Base-by-base conservation (phyloP, 2,888 invertebrate species). In the Isotomurus palustris region DNA sequence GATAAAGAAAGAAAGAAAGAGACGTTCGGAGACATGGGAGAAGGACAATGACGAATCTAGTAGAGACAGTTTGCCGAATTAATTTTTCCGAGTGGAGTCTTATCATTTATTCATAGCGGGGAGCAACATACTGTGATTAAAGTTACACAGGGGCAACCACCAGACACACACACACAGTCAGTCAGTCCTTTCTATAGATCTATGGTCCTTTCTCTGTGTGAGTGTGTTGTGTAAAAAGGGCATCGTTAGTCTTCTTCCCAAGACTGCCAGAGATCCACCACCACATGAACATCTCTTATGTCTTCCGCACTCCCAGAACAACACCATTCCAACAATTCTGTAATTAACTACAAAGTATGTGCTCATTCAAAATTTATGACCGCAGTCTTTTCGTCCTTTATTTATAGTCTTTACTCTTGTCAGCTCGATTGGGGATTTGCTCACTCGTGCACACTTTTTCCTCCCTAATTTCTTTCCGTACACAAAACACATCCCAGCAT, bases 41-140 rank as follows among this genome's bases (percentile, higher is more conserved):
- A 25, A 58, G 65, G 66, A 66, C 66, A 67, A 66, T 69, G 69
- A 70, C 68, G 70, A 68, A 68, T 70, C 68, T 66, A 66, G 66
- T 63, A 65, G 70, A 66, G 70, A 70, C 70, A 70, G 68, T 70
- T 69, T 69, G 62, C 62, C 65, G 70, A 70, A 70, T 70, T 70
- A 70, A 70, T 70, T 70, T 70, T 70, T 70, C 67, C 70, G 66
- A 70, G 70, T 70, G 66, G 70, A 69, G 63, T 62, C 66, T 61
- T 63, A 70, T 70, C 68, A 70, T 70, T 70, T 70, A 70, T 70
- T 70, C 70, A 70, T 70, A 69, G 66, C 69, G 62, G 67, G 68
- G 70, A 68, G 70, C 62, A 67, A 59, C 66, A 70, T 67, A 70
- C 70, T 67, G 67, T 70, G 70, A 70, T 70, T 70, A 70, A 70